A percentile compares a stretch with the other conserved stretches of the same genome.
Conservation (phyloP, 64 coral and sea anemone species). For the Pocillopora damicornis region DNA sequence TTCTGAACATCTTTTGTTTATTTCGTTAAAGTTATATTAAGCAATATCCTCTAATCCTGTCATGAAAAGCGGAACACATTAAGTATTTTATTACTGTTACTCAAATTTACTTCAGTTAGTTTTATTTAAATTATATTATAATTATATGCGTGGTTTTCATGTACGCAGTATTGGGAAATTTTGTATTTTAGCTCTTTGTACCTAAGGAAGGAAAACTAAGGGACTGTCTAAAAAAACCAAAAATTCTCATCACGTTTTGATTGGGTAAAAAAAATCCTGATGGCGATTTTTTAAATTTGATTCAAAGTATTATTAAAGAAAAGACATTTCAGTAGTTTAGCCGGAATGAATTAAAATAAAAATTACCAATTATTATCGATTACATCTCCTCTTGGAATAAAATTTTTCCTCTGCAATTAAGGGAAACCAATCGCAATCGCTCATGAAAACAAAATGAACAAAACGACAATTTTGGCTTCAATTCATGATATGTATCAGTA, state of each 20-base stretch:
- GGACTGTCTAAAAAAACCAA: not conserved
- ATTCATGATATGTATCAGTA: too few relatives aligned
- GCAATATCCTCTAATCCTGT: conserved; percentile 7
- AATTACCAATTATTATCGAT: too few relatives aligned
- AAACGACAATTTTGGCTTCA: too few relatives aligned
- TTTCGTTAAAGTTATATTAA: not conserved
- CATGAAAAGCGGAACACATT: not conserved
- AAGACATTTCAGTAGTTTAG: too few relatives aligned
- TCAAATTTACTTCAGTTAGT: not conserved
- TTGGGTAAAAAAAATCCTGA: not conserved
- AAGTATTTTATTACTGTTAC: not conserved
- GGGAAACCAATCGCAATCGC: too few relatives aligned
- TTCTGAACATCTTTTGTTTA: not conserved
- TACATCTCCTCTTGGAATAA: too few relatives aligned
- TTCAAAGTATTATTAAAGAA: not conserved
- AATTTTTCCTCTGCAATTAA: too few relatives aligned
- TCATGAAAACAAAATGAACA: too few relatives aligned
- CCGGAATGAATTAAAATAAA: too few relatives aligned
- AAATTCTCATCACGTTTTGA: not conserved
- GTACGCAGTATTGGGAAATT: not conserved
- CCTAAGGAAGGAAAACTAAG: not conserved
- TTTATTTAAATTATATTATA: not conserved
- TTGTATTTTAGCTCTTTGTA: not conserved
- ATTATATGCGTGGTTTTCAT: too few relatives aligned
- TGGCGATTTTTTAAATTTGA: not conserved